Evolutionary conservation across 2,113 vertebrate species (phyloP).

Genomic region (Alligator mississippiensis): DNA sequence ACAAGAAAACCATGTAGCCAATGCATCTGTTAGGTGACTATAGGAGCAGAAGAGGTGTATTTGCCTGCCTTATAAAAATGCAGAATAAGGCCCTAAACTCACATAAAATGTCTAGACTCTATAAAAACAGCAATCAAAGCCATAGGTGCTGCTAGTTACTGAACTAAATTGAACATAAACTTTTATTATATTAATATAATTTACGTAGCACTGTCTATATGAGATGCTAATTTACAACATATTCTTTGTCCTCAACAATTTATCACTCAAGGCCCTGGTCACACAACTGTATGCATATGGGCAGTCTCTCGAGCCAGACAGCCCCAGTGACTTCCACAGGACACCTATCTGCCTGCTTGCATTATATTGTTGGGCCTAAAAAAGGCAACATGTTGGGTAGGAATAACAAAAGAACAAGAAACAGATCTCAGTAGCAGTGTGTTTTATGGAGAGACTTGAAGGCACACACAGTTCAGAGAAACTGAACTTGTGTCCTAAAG

Average conservation of each 20-base stretch:
- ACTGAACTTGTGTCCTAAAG: neutral
- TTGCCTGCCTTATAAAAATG: slow-evolving; percentile 50
- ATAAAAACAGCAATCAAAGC: slow-evolving; percentile 57
- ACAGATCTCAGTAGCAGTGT: neutral
- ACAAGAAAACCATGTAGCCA: slow-evolving; percentile 7
- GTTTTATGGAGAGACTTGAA: neutral
- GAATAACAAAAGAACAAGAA: neutral
- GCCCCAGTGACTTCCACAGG: too few species aligned
- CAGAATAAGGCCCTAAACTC: slow-evolving; percentile 33
- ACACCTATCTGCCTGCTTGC: too few species aligned
- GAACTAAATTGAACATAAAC: neutral
- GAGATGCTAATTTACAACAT: neutral
- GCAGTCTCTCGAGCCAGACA: neutral
- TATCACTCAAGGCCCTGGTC: rapidly evolving
- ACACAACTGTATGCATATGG: rapidly evolving
- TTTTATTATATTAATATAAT: neutral
- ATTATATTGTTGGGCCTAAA: neutral
- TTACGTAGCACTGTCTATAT: neutral
- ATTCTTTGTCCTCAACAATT: neutral
- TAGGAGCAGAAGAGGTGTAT: neutral
- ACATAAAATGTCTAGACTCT: slow-evolving; percentile 69
- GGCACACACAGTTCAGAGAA: neutral
- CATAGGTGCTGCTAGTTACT: slow-evolving; percentile 21
- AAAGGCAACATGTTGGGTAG: neutral
- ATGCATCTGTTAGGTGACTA: neutral